Evolutionary conservation across 92 coral and sea anemone genomes (phyloP).

Genomic region (Anthopleura xanthogrammica): DNA sequence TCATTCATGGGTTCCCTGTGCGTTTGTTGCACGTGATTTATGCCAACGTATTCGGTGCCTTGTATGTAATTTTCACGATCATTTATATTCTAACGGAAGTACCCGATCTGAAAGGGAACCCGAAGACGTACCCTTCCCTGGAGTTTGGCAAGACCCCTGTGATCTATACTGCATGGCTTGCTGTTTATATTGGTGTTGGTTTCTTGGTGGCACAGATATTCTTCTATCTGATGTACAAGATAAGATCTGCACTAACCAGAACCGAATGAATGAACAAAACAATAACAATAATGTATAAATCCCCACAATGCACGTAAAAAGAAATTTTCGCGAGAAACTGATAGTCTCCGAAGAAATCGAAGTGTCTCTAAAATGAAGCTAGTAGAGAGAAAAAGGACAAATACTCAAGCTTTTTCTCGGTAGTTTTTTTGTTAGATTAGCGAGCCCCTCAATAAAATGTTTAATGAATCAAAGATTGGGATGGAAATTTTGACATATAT

Average conservation of each 20-base stretch:
- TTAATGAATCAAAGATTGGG: too few species aligned
- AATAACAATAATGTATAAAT: background rate
- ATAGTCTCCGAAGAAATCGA: too few species aligned
- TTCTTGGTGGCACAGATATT: constrained; percentile 65
- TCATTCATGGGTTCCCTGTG: constrained; percentile 66
- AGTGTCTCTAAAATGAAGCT: too few species aligned
- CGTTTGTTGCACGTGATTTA: constrained; percentile 71
- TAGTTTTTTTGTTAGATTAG: too few species aligned
- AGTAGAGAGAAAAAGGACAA: too few species aligned
- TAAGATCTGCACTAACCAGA: constrained; percentile 37
- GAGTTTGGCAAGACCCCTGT: constrained; percentile 66
- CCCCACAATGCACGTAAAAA: background rate
- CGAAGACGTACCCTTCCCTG: constrained; percentile 67
- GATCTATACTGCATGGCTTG: constrained; percentile 68
- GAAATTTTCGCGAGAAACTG: too few species aligned
- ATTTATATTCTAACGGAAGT: constrained; percentile 62
- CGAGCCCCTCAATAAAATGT: too few species aligned
- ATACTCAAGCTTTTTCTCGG: background rate
- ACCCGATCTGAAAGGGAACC: constrained; percentile 52
- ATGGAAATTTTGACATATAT: too few species aligned
- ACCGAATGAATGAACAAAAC: background rate
- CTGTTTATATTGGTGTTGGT: constrained; percentile 65
- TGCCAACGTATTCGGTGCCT: constrained; percentile 75
- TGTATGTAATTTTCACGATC: constrained; percentile 60
- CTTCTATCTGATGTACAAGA: constrained; percentile 60